Conservation (phyloP, 1,140 invertebrate genomes). For the Hypothenemus hampei region DNA sequence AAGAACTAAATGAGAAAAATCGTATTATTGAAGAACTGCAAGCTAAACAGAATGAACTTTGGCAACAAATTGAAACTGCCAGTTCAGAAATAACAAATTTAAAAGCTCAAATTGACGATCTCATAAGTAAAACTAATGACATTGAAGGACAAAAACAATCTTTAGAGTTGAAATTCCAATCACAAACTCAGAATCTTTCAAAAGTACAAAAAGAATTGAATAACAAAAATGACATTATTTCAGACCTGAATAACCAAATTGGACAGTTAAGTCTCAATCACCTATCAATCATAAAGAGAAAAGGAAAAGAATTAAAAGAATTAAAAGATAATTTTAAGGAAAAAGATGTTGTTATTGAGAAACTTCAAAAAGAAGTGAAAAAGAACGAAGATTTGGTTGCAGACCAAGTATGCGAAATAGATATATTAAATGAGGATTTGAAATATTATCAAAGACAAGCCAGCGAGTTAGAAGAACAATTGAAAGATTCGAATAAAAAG, state of each 20-base stretch:
- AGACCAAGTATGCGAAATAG: conserved; percentile 50
- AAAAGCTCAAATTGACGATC: conserved; percentile 37
- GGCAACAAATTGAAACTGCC: conserved; percentile 45
- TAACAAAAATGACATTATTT: neutral
- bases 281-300: conserved; percentile 40
- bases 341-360: conserved; percentile 26
- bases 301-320: conserved; percentile 13
- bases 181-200: neutral
- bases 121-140: conserved; percentile 32
- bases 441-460: conserved; percentile 47
- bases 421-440: conserved; percentile 49
- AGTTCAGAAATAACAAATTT: conserved; percentile 38
- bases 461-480: conserved; percentile 12
- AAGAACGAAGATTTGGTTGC: conserved; percentile 38
- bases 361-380: conserved; percentile 7
- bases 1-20: conserved; percentile 47
- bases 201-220: neutral
- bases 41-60: conserved; percentile 45
- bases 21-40: conserved; percentile 46
- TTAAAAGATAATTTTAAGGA: conserved; percentile 33
- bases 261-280: too few species aligned
- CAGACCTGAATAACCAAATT: conserved; percentile 40
- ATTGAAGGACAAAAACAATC: conserved; percentile 31
- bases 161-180: neutral
- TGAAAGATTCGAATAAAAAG: conserved; percentile 32